These are phyloP conservation scores for Eptatretus atami DNA, from an alignment of 2,797 vertebrate genomes.

Conservation along the genomic window DNA sequence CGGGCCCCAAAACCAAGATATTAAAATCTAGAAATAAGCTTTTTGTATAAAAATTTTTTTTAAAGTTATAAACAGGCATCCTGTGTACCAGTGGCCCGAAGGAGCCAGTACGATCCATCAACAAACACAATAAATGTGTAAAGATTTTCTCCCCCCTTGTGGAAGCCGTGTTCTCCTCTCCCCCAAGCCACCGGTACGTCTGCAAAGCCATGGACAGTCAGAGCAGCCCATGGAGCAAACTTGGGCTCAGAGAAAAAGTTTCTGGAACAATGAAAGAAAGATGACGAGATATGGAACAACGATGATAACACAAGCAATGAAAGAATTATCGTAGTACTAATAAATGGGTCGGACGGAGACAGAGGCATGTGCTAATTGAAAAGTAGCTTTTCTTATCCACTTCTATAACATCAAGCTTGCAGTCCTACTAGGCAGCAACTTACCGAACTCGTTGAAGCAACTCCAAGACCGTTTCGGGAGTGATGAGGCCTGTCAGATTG, in stretches of 20 bases:
- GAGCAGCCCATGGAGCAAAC: constrained; percentile 22
- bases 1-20: no score
- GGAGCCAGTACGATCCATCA: constrained; percentile 39
- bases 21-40: no score
- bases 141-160: constrained; percentile 45
- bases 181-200: constrained; percentile 58
- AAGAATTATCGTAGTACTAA: not conserved
- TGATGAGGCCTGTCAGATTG: constrained; percentile 35
- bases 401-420: no score
- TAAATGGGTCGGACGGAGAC: no score
- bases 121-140: constrained; percentile 47
- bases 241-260: constrained; percentile 27
- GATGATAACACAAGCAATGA: not conserved
- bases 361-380: no score
- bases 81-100: constrained; percentile 32
- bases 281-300: not conserved
- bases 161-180: constrained; percentile 29
- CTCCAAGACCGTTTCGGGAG: constrained; percentile 24
- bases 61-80: constrained; percentile 24
- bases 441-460: constrained; percentile 14
- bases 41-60: no score
- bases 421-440: no score
- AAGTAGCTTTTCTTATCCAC: no score
- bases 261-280: constrained; percentile 16
- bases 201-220: constrained; percentile 48